Evolutionary conservation across 2,888 invertebrate genomes (phyloP).

Genomic region (Aleiodes testaceus): DNA sequence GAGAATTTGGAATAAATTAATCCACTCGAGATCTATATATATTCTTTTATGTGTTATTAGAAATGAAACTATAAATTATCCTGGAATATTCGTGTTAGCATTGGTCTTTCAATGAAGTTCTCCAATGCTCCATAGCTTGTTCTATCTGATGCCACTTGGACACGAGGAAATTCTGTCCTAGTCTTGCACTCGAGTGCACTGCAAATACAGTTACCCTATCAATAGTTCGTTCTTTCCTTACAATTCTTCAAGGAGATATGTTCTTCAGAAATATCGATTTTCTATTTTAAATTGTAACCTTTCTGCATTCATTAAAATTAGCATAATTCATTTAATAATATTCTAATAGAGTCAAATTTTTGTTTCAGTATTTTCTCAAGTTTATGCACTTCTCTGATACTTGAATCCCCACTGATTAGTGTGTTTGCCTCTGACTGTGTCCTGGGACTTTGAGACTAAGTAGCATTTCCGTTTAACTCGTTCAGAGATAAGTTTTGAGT

Average conservation of each 20-base stretch:
- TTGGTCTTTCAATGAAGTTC: too few relatives aligned
- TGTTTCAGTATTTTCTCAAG: too few relatives aligned
- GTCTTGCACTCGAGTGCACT: conserved; percentile 57
- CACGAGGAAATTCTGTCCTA: conserved; percentile 47
- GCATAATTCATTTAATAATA: too few relatives aligned
- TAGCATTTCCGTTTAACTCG: conserved; percentile 16
- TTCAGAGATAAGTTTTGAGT: conserved; percentile 8
- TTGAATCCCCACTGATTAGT: not conserved
- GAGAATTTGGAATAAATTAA: too few relatives aligned
- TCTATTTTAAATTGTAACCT: not conserved
- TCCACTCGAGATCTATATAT: conserved; percentile 29
- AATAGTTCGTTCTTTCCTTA: conserved; percentile 55
- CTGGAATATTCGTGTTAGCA: not conserved
- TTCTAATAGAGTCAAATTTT: too few relatives aligned
- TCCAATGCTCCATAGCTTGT: not conserved
- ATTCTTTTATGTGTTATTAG: too few relatives aligned
- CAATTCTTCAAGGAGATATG: conserved; percentile 1
- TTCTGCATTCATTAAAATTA: too few relatives aligned
- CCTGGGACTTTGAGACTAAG: conserved; percentile 17
- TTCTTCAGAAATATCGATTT: not conserved
- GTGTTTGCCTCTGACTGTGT: not conserved
- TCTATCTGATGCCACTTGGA: conserved; percentile 22
- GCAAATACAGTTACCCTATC: conserved; percentile 63
- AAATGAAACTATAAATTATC: too few relatives aligned
- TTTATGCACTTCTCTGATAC: too few relatives aligned